Evolutionary conservation across 2,888 invertebrate species (phyloP), one percentile per base, ranked within the genome.

Genomic region (Cinara cedri): DNA sequence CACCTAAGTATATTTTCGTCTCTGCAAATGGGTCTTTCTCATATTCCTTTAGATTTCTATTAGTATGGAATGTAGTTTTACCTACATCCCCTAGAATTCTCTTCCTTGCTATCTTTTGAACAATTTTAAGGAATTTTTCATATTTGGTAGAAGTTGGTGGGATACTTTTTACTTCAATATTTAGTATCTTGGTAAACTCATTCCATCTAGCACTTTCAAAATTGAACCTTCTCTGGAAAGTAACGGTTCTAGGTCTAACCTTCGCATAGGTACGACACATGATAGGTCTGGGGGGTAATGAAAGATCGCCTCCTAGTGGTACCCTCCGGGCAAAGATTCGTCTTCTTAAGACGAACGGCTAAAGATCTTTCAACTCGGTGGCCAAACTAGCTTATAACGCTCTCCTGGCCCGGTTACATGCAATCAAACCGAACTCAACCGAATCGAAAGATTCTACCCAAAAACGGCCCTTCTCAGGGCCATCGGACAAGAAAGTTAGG

Each of bases 1-100:
- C 63, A n/a, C 42, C 63, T 63, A 63, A 63, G 16, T 63, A 6
- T 63, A 63, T 63, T 42, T 34, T 63, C 63, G n/a, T 42, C n/a
- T n/a, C 42, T 34, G 42, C 16, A 26, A 62, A 26, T 11, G 62
- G 2, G 34, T 26, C 26, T 62, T 62, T 62, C 34, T 62, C 62
- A 26, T 62, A 62, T 62, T 62, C 62, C 34, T 62, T 55, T 55
- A 19, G 55, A 8, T 19, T 8, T 57, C 24, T 24, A 3, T 63
- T 42, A 42, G 1, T 11, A 34, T 63, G 42, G 42, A 9, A 63
- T 63, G 42, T 63, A 63, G 42, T 63, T 42, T 63, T 63, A 14
- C 16, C 34, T 62, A 42, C 34, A 63, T 34, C 62, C 62, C 34
- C 26, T 62, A 62, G 62, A 1, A 34, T 62, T 26, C 34, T 62